A percentile compares a stretch with the other conserved stretches of the same genome.
Evolutionary conservation across 1,140 invertebrate genomes (phyloP).

Genomic region (Papilio aristodemus): DNA sequence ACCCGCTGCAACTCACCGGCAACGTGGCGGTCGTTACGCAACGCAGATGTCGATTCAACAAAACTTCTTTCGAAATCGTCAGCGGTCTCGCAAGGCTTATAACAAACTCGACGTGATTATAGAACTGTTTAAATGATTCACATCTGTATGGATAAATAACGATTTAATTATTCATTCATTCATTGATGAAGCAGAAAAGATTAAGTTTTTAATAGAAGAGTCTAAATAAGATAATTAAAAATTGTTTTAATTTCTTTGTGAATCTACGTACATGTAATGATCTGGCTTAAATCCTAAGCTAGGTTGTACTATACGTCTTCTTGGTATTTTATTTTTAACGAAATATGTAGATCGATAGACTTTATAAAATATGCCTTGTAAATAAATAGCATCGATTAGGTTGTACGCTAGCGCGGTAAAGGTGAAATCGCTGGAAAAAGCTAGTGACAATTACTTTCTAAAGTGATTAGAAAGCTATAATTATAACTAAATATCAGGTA

Average conservation of each 20-base stretch:
- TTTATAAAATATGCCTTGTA: neutral
- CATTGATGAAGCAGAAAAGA: no score
- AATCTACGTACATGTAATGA: no score
- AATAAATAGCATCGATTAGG: neutral
- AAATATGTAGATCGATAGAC: no score
- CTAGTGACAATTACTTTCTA: constrained; percentile 13
- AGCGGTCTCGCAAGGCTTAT: neutral
- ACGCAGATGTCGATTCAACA: constrained; percentile 29
- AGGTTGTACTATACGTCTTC: no score
- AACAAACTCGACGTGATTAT: neutral
- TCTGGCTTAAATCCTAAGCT: no score
- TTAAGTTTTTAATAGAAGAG: no score
- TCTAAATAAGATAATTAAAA: no score
- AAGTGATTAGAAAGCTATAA: constrained; percentile 8
- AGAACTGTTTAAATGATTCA: neutral
- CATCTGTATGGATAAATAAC: no score
- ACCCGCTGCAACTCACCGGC: constrained; percentile 38
- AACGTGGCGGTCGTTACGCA: constrained; percentile 43
- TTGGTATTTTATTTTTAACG: no score
- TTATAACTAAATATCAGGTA: constrained; percentile 5
- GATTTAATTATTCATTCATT: no score
- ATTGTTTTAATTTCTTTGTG: no score
- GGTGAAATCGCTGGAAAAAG: constrained; percentile 12
- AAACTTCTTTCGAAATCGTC: constrained; percentile 20
- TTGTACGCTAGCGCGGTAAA: neutral